Percentiles rank a stretch among this genome's conserved stretches.
These are phyloP conservation scores for Cottus gobio DNA, from an alignment of 2,113 vertebrate genomes.

Conservation along the genomic window DNA sequence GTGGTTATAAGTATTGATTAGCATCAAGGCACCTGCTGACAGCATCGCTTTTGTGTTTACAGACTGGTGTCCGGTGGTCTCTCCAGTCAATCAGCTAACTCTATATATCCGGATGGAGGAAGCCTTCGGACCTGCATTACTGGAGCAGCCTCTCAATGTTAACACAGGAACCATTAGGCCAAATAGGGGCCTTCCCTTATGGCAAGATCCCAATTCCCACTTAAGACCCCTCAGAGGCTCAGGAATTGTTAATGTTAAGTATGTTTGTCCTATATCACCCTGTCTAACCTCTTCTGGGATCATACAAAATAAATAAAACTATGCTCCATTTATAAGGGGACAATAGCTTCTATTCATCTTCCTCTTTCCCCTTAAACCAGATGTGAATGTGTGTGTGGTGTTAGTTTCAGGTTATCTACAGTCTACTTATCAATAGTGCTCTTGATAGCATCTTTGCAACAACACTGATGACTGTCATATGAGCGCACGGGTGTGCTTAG, in stretches of 20 bases:
- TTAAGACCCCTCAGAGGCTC: conserved; percentile 57
- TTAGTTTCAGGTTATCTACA: conserved; percentile 39
- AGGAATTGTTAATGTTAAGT: conserved; percentile 46
- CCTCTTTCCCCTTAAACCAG: conserved; percentile 2
- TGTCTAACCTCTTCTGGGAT: conserved; percentile 15
- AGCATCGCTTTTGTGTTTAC: conserved; percentile 32
- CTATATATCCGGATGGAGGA: conserved; percentile 38
- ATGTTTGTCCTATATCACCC: conserved; percentile 46
- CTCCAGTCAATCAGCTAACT: conserved; percentile 61
- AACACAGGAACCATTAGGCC: conserved; percentile 73
- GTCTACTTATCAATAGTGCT: conserved; percentile 70
- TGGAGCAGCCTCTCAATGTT: conserved; percentile 42
- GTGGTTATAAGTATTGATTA: conserved; percentile 13
- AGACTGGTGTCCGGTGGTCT: conserved; percentile 13
- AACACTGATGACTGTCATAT: conserved; percentile 77
- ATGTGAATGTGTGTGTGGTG: conserved; percentile 12
- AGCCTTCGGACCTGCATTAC: conserved; percentile 51
- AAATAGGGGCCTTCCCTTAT: conserved; percentile 52
- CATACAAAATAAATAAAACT: background rate
- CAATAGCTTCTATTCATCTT: conserved; percentile 22
- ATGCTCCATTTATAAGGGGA: conserved; percentile 10
- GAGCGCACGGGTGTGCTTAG: conserved; percentile 54
- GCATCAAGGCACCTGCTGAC: conserved; percentile 55
- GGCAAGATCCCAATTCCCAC: conserved; percentile 50
- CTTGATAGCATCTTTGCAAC: conserved; percentile 67